phyloP scores from a whole-genome alignment of 2,113 vertebrate genomes.

The Arizona elegans region DNA sequence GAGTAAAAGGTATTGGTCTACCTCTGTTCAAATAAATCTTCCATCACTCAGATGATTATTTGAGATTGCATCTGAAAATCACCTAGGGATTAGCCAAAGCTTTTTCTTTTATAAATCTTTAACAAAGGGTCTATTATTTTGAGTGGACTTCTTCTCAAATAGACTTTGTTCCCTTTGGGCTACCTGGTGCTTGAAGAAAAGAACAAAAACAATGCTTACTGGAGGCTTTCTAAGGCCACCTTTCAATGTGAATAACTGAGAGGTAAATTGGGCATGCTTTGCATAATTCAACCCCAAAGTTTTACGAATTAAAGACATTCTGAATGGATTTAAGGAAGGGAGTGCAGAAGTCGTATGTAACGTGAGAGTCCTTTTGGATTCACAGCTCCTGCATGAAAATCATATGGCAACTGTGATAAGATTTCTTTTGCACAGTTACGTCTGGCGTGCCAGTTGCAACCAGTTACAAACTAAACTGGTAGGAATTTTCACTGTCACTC shows the following conservation, averaged over 20 bases:
- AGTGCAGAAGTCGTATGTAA: background rate
- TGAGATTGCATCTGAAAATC: background rate
- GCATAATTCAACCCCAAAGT: background rate
- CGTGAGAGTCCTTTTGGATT: background rate
- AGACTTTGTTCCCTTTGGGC: constrained; percentile 55
- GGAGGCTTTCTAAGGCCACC: constrained; percentile 3
- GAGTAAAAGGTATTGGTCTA: background rate
- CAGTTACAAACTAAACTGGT: background rate
- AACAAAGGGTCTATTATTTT: constrained; percentile 41
- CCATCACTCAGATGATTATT: constrained; percentile 50
- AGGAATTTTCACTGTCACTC: background rate
- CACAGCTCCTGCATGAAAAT: background rate
- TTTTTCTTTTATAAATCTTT: constrained; percentile 58
- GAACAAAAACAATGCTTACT: constrained; percentile 28
- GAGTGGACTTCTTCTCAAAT: constrained; percentile 50
- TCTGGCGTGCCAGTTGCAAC: background rate
- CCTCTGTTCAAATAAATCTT: constrained; percentile 47
- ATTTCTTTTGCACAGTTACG: background rate
- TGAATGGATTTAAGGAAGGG: background rate
- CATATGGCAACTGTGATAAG: background rate
- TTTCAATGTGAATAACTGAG: constrained; percentile 5
- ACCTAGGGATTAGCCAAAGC: constrained; percentile 35
- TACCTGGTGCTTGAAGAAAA: constrained; percentile 14
- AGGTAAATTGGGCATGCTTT: constrained; percentile 29
- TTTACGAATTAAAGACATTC: constrained; percentile 9